Evolutionary conservation across 2,113 vertebrate species (phyloP).

Genomic region (Pachypanchax playfairii): DNA sequence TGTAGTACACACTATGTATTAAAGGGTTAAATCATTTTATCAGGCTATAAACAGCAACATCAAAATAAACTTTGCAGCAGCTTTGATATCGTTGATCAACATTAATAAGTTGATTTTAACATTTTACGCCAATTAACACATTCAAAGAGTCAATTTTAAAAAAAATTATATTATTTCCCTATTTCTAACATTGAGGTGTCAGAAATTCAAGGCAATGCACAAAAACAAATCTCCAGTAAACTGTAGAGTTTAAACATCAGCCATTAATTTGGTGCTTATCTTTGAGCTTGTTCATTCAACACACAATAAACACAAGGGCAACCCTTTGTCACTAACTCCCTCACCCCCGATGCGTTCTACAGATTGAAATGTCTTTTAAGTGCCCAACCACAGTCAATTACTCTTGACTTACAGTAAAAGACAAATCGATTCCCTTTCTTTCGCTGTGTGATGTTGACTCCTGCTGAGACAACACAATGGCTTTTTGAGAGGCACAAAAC

Average conservation of each 20-base stretch:
- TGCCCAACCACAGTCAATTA: conserved; percentile 64
- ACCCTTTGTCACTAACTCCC: conserved; percentile 48
- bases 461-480: conserved; percentile 52
- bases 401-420: conserved; percentile 64
- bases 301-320: conserved; percentile 28
- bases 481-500: conserved; percentile 43
- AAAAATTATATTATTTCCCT: too few species aligned
- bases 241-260: conserved; percentile 22
- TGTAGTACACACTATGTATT: too few species aligned
- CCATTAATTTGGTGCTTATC: conserved; percentile 2
- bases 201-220: too few species aligned
- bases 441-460: conserved; percentile 45
- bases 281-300: conserved; percentile 24
- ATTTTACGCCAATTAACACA: too few species aligned
- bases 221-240: conserved; percentile 23
- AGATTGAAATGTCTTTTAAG: conserved; percentile 53
- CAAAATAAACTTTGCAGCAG: too few species aligned
- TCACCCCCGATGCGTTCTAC: conserved; percentile 23
- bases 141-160: too few species aligned
- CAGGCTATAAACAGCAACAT: too few species aligned
- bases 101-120: too few species aligned
- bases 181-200: too few species aligned
- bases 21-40: too few species aligned
- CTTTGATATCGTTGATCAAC: too few species aligned
- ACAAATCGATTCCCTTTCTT: conserved; percentile 60